phyloP scores from a whole-genome alignment of 2,113 vertebrate genomes.

The Poeciliopsis turrubarensis region DNA sequence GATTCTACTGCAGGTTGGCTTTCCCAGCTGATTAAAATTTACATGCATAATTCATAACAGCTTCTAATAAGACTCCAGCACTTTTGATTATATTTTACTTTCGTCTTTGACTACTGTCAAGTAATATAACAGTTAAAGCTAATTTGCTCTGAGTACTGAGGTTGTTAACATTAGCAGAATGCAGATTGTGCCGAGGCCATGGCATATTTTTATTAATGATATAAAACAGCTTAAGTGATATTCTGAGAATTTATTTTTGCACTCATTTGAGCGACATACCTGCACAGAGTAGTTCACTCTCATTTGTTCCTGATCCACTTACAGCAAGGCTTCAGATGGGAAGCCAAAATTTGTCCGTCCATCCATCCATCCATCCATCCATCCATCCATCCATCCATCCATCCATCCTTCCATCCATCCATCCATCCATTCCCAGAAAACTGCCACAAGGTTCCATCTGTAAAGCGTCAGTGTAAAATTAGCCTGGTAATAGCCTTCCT shows the following conservation, averaged over 20 bases:
- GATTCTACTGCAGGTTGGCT: slow-evolving; percentile 1
- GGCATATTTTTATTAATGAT: slow-evolving; percentile 2
- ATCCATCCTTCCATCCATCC: too few species aligned
- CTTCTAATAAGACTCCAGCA: slow-evolving; percentile 46
- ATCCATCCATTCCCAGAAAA: too few species aligned
- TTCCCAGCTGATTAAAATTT: slow-evolving; percentile 30
- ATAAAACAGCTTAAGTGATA: neutral
- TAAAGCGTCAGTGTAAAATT: too few species aligned
- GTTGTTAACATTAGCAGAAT: slow-evolving; percentile 20
- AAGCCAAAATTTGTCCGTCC: neutral
- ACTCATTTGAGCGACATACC: neutral
- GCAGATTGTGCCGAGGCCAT: neutral
- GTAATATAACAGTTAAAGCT: slow-evolving; percentile 47
- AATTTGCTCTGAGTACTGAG: slow-evolving; percentile 32
- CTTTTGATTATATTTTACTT: slow-evolving; percentile 42
- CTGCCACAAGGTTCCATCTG: neutral
- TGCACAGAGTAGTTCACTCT: slow-evolving; percentile 1
- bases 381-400: too few species aligned
- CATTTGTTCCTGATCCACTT: neutral
- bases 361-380: too few species aligned
- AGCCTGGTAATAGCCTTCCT: too few species aligned
- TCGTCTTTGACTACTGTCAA: slow-evolving; percentile 38
- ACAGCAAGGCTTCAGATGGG: neutral
- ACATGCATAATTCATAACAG: slow-evolving; percentile 49
- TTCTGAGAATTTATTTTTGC: neutral